phyloP scores from a whole-genome alignment of 2,797 vertebrate genomes.

The Denticeps clupeoides region DNA sequence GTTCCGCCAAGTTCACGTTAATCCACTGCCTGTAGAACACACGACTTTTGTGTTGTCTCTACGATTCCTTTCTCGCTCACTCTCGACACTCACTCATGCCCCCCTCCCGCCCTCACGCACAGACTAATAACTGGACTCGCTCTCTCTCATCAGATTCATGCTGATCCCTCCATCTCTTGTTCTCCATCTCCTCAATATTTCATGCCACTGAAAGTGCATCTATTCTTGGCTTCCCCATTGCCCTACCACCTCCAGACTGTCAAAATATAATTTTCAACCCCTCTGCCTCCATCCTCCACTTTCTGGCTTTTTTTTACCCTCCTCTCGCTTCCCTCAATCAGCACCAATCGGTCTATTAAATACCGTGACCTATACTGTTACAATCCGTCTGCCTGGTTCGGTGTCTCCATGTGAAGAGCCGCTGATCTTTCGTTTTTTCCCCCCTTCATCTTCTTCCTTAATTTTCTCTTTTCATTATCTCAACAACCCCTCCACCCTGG shows the following conservation, averaged over 20 bases:
- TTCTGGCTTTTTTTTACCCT: constrained; percentile 5
- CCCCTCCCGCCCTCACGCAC: background rate
- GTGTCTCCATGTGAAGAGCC: too few species aligned
- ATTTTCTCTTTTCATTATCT: background rate
- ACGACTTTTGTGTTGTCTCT: too few species aligned
- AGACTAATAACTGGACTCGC: background rate
- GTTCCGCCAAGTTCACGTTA: too few species aligned
- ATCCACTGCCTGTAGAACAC: too few species aligned
- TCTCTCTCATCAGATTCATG: constrained; percentile 45
- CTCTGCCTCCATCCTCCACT: constrained; percentile 28
- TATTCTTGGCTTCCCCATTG: constrained; percentile 41
- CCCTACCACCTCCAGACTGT: constrained; percentile 41
- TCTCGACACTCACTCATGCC: background rate
- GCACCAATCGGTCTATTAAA: constrained; percentile 2
- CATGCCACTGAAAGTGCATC: constrained; percentile 50
- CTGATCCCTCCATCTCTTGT: constrained; percentile 38
- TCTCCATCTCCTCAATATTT: constrained; percentile 52
- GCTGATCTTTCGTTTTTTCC: background rate
- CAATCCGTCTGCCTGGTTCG: too few species aligned
- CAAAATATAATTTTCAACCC: constrained; percentile 48
- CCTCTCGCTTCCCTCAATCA: constrained; percentile 4
- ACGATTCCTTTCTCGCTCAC: constrained; percentile 2
- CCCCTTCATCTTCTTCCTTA: background rate
- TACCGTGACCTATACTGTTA: background rate
- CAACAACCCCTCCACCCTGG: background rate